Base-by-base conservation (phyloP, 2,113 vertebrate species). In the Myotis yumanensis region DNA sequence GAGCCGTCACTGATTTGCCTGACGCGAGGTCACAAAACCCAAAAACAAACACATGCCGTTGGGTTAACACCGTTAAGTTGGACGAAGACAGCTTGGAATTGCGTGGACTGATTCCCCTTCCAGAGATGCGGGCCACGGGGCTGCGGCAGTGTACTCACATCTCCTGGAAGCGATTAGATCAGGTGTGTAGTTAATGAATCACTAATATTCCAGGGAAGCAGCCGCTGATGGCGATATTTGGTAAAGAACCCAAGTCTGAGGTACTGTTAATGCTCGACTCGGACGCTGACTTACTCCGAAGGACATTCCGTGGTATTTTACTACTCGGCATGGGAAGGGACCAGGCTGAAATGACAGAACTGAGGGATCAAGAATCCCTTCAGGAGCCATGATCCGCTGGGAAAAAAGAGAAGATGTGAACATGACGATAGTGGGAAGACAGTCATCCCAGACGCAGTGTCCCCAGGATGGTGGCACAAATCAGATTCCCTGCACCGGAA, bases 21-120 rank as follows among this genome's bases (percentile, higher is more conserved):
- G 22, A 10, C 0, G 7, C 3, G 1, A 83, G n/a, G 51, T 51
- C 25, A 66, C n/a, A 43, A 17, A 40, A 23, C 15, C 46, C 7
- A 46, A 10, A 32, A 46, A 6, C 3, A 25, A 35, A 54, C n/a
- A 12, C 4, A 1, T 1, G 11, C 40, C 0, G 0, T 1, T 32
- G 40, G n/a, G 35, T 40, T 43, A 16, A 3, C 4, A 18, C 5
- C 7, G 37, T 17, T 7, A 7, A 2, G 4, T 2, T 64, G 20
- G 54, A 10, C 2, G 16, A 12, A 68, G 64, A 16, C 43, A 2
- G 1, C 52, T 40, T 40, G 46, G 28, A 11, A 40, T 11, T 11
- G 1, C 12, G 48, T n/a, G 11, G 4, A 9, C 20, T n/a, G 35
- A 35, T 72, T 84, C 64, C 72, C 64, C 35, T n/a, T 48, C 16